These are phyloP conservation scores for Drosophila peninsularis DNA, from an alignment of 2,888 invertebrate species.

Conservation along the genomic window DNA sequence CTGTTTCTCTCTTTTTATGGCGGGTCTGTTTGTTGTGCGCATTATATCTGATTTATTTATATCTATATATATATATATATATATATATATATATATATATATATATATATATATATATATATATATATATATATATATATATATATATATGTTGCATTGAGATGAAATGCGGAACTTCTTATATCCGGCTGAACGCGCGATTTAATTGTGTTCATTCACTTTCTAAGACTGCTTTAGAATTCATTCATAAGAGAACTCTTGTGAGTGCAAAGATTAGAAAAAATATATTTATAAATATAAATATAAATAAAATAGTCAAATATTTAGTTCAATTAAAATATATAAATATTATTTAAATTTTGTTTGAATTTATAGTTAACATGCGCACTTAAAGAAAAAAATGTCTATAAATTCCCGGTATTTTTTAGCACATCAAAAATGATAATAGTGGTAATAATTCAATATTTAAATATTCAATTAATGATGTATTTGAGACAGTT, in stretches of 20 bases:
- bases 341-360: no score
- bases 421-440: neutral
- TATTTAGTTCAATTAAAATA: no score
- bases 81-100: neutral
- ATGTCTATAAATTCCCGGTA: no score
- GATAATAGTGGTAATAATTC: no score
- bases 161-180: slow-evolving; percentile 6
- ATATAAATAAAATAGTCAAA: no score
- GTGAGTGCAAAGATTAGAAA: neutral
- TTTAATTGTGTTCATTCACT: slow-evolving; percentile 3
- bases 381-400: no score
- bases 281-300: neutral
- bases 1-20: slow-evolving; percentile 26
- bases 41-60: slow-evolving; percentile 9
- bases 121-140: neutral
- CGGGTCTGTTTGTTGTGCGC: slow-evolving; percentile 13
- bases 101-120: neutral
- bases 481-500: neutral
- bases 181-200: slow-evolving; percentile 5
- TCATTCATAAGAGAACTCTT: slow-evolving; percentile 3
- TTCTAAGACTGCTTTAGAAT: neutral
- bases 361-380: no score
- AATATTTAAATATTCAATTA: neutral
- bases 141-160: neutral
- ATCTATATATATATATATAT: neutral